A percentile compares a stretch with the other conserved stretches of the same genome.
Evolutionary conservation across 2,113 vertebrate genomes (phyloP).

Genomic region (Balaenoptera acutorostrata): DNA sequence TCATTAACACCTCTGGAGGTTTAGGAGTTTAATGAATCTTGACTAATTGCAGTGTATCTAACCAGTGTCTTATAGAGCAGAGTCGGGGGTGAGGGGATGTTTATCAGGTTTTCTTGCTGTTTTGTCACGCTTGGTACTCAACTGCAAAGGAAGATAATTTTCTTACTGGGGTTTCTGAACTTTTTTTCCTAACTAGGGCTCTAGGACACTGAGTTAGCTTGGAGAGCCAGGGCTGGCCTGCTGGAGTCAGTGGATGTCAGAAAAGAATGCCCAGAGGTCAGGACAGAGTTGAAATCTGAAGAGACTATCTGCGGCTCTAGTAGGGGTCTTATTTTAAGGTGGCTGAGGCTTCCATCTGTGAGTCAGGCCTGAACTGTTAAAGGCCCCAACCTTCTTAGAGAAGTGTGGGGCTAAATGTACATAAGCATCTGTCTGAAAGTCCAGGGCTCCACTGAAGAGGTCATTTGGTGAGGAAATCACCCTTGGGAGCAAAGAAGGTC

Average conservation of each 20-base stretch:
- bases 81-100: not conserved
- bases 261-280: not conserved
- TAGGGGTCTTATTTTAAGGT: not conserved
- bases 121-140: not conserved
- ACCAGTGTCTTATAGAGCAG: not conserved
- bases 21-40: not conserved
- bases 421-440: too few relatives aligned
- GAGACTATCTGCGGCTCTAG: not conserved
- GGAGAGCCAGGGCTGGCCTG: not conserved
- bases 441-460: too few relatives aligned
- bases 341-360: not conserved
- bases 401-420: not conserved
- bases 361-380: not conserved
- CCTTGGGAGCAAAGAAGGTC: too few relatives aligned
- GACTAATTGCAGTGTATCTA: not conserved
- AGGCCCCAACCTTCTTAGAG: not conserved
- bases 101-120: not conserved
- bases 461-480: too few relatives aligned
- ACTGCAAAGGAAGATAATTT: not conserved
- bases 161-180: not conserved
- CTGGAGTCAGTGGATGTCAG: not conserved
- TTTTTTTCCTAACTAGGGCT: not conserved
- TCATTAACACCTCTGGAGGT: not conserved
- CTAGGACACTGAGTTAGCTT: not conserved
- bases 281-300: not conserved